phyloP scores from a whole-genome alignment of 2,797 vertebrate genomes.

The Acipenser ruthenus region DNA sequence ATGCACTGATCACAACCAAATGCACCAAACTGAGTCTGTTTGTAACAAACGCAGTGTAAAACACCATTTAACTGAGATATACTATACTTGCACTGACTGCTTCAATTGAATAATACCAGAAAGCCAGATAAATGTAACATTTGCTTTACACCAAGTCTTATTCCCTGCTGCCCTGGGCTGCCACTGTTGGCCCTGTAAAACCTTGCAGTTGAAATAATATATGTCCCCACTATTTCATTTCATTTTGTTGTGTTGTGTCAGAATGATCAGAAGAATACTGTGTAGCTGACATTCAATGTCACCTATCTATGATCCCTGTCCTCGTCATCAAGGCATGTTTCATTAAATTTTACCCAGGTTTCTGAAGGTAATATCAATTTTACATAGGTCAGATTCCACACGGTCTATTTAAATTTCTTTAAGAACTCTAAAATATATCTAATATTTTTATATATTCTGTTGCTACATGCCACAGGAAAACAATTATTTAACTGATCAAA shows the following conservation, averaged over 20 bases:
- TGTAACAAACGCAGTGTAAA: too few relatives aligned
- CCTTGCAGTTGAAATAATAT: not conserved
- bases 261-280: not conserved
- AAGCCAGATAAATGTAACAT: not conserved
- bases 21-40: too few relatives aligned
- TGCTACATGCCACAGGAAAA: not conserved
- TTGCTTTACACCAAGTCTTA: not conserved
- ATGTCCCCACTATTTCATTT: not conserved
- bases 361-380: conserved; percentile 5
- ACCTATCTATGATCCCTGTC: not conserved
- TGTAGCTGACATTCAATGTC: not conserved
- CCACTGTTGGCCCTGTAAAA: not conserved
- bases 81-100: too few relatives aligned
- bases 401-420: not conserved
- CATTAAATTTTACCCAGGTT: not conserved
- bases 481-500: conserved; percentile 10
- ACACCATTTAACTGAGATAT: too few relatives aligned
- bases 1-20: too few relatives aligned
- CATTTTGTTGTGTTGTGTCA: not conserved
- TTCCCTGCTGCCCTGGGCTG: not conserved
- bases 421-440: not conserved
- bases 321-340: conserved; percentile 6
- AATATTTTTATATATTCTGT: not conserved
- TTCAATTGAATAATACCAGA: not conserved
- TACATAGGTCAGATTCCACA: not conserved